Base-by-base conservation (phyloP, 23 tunicate genomes). In the Botrylloides violaceus region DNA sequence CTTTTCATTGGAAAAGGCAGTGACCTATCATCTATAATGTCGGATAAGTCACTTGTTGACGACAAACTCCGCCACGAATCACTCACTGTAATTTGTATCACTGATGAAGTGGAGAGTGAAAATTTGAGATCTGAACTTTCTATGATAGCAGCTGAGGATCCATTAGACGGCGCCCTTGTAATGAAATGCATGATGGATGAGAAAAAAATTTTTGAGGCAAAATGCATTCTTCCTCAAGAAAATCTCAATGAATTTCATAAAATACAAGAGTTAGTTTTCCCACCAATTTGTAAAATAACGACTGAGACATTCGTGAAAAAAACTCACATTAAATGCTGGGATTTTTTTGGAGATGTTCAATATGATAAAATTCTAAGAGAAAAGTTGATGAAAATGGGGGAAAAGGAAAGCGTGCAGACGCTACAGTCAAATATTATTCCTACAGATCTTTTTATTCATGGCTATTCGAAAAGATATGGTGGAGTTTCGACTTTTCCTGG, bases 401-500 rank as follows among this genome's bases (percentile, higher is more conserved):
- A 43, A 18, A 37, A 23, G 0, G 79, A 74, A 7, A 64, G 49
- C 4, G 35, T 81, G 1, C 65, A 64, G 37, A 20, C 58, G 2
- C 37, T 55, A 6, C 35, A 49, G 19, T 85, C 94, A 22, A 74
- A 47, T 18, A 15, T 85, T 39, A 60, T 85, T 28, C 86, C 95
- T 15, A 28, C 32, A 6, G 62, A 50, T 33, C 4, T 31, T 2
- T 87, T 80, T 57, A 0, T 34, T 37, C 95, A 87, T 87, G 95
- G 95, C 2, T 87, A 66, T 57, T 61, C 86, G 12, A 58, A 71
- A 0, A 32, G 95, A 49, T 38, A 70, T 53, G 95, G 95, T 27
- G 95, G 95, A 21, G 23, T 80, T 4, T 80, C 95, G 19, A 70
- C 75, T 2, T 71, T 56, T 50, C 75, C 82, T 34, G 78, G 62